These are phyloP conservation scores for Micropterix aruncella DNA, from an alignment of 2,888 invertebrate species.

Conservation along the genomic window DNA sequence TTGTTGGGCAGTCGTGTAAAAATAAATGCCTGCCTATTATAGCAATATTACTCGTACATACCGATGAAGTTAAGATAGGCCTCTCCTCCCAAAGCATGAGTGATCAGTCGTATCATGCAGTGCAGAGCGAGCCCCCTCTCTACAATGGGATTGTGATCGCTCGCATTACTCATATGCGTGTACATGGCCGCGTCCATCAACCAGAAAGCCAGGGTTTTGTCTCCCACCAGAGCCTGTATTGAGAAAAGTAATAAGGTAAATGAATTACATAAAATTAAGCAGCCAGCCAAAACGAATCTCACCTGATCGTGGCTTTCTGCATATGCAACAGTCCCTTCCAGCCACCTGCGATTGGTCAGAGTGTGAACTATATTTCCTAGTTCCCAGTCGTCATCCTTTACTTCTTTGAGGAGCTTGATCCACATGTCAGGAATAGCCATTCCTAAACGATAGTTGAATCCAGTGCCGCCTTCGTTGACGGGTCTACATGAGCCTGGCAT, in stretches of 20 bases:
- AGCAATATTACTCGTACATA: too few species aligned
- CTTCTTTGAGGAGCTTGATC: slow-evolving; percentile 81
- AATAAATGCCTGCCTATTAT: too few species aligned
- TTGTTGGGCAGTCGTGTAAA: too few species aligned
- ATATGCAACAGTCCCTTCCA: slow-evolving; percentile 94
- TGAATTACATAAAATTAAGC: too few species aligned
- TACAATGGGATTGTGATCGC: slow-evolving; percentile 56
- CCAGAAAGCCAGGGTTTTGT: slow-evolving; percentile 99
- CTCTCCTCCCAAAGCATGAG: slow-evolving; percentile 90
- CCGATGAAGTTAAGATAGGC: slow-evolving; percentile 99
- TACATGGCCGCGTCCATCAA: slow-evolving; percentile 99
- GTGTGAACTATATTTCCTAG: slow-evolving; percentile 85
- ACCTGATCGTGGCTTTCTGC: slow-evolving; percentile 97
- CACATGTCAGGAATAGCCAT: slow-evolving; percentile 99
- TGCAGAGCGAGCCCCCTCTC: slow-evolving; percentile 93
- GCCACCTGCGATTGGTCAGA: slow-evolving; percentile 86
- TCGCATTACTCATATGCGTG: slow-evolving; percentile 77
- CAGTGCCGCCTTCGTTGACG: slow-evolving; percentile 82
- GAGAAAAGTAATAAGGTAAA: too few species aligned
- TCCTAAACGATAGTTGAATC: slow-evolving; percentile 95
- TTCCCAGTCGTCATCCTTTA: slow-evolving; percentile 87
- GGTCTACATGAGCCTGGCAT: slow-evolving; percentile 97
- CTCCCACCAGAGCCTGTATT: slow-evolving; percentile 76
- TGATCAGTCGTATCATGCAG: slow-evolving; percentile 91
- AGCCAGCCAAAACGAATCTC: too few species aligned